Conservation (phyloP, 2,113 vertebrate species). For the Petaurus breviceps region DNA sequence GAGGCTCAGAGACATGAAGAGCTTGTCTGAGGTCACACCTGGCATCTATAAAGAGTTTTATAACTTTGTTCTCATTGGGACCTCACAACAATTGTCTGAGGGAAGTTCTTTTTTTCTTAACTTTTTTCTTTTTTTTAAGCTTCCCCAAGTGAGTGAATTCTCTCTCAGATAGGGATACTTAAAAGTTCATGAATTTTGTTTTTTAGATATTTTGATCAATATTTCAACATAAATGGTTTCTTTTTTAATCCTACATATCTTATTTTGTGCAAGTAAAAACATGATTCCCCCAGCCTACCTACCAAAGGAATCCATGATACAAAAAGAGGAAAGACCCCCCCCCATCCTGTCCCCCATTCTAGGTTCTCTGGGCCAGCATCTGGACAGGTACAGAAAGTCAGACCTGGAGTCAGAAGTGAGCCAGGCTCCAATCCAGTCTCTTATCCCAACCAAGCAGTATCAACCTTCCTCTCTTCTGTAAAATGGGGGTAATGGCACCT, state of each 20-base stretch:
- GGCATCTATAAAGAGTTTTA: not conserved
- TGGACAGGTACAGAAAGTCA: not conserved
- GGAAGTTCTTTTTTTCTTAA: too few relatives aligned
- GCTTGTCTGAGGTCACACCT: not conserved
- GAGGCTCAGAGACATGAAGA: not conserved
- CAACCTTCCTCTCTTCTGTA: not conserved
- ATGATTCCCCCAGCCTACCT: too few relatives aligned
- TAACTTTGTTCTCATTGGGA: not conserved
- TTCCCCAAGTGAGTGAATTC: not conserved
- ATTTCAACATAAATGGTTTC: not conserved
- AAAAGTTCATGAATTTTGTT: too few relatives aligned
- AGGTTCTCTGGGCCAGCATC: too few relatives aligned
- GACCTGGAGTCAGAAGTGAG: too few relatives aligned
- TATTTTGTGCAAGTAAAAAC: not conserved
- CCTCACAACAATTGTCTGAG: not conserved
- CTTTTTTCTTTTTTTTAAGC: too few relatives aligned
- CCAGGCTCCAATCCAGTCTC: not conserved
- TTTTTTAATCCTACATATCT: not conserved
- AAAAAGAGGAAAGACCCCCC: too few relatives aligned
- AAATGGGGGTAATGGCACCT: not conserved
- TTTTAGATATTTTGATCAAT: not conserved
- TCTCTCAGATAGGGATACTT: not conserved
- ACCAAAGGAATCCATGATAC: too few relatives aligned
- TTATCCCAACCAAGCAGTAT: not conserved
- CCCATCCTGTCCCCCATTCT: too few relatives aligned